A percentile compares a stretch with the other conserved stretches of the same genome.
Conservation (phyloP, 2,797 vertebrate species). For the Liparis tanakae region DNA sequence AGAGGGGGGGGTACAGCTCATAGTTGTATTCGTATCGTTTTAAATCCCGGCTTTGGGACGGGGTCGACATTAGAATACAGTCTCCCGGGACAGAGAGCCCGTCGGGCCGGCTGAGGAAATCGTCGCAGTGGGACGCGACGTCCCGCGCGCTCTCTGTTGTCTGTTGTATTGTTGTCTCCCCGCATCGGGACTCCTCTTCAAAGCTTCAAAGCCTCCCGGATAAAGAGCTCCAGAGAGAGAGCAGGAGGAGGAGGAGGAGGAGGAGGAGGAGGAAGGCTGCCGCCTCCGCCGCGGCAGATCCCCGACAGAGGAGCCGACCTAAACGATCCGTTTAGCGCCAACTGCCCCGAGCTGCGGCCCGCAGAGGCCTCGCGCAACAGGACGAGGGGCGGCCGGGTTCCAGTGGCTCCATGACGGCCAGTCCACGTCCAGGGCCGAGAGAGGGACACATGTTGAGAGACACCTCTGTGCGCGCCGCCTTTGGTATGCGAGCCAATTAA, state of each 20-base stretch:
- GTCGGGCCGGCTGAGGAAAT: slow-evolving; percentile 72
- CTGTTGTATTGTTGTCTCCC: slow-evolving; percentile 68
- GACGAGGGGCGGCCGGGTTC: slow-evolving; percentile 14
- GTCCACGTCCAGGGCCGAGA: neutral
- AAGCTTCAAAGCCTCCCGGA: slow-evolving; percentile 79
- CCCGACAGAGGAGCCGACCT: slow-evolving; percentile 74
- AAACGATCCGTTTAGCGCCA: slow-evolving; percentile 74
- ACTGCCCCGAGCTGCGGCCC: slow-evolving; percentile 57
- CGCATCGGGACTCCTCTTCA: slow-evolving; percentile 74
- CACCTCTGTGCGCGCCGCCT: neutral
- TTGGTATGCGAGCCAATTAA: neutral
- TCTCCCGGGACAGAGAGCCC: slow-evolving; percentile 3
- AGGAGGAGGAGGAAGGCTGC: slow-evolving; percentile 58
- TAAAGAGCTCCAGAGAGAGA: slow-evolving; percentile 58
- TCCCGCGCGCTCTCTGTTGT: slow-evolving; percentile 40
- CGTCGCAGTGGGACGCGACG: slow-evolving; percentile 69
- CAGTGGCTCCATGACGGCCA: neutral
- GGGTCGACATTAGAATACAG: slow-evolving; percentile 24
- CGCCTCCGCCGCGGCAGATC: slow-evolving; percentile 68
- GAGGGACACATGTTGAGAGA: neutral
- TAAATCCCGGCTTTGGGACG: neutral
- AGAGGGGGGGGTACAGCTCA: neutral
- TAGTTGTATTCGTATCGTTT: neutral
- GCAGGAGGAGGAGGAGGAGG: too few relatives aligned
- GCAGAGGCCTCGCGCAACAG: slow-evolving; percentile 29